These are phyloP conservation scores for Morelia viridis DNA, from an alignment of 2,797 vertebrate genomes.

Conservation along the genomic window DNA sequence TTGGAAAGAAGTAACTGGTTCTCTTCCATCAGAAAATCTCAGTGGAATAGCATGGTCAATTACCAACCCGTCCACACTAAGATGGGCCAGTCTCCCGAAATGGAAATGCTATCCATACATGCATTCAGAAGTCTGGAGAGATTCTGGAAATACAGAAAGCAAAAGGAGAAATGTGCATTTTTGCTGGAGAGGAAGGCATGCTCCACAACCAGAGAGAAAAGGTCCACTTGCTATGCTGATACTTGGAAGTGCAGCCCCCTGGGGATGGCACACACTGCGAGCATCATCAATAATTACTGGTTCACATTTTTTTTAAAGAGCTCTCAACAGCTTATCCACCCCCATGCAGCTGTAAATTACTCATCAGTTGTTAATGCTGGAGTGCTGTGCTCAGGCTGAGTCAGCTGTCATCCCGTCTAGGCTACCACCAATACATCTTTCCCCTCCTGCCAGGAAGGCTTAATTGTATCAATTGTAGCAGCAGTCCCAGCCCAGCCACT, in stretches of 20 bases:
- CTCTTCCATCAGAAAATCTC: background rate
- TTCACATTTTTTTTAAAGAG: constrained; percentile 57
- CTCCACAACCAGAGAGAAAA: constrained; percentile 2
- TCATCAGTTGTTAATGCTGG: constrained; percentile 72
- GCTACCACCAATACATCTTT: constrained; percentile 60
- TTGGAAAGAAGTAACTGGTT: background rate
- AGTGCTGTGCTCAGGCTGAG: constrained; percentile 65
- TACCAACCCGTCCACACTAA: background rate
- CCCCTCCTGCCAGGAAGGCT: constrained; percentile 52
- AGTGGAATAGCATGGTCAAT: background rate
- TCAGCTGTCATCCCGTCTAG: constrained; percentile 67
- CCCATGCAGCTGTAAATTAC: constrained; percentile 76
- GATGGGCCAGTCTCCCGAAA: background rate
- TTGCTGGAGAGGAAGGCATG: background rate
- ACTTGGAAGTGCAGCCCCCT: constrained; percentile 27
- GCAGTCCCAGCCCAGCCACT: constrained; percentile 49
- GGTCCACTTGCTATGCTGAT: constrained; percentile 18
- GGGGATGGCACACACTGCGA: constrained; percentile 6
- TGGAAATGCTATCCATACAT: background rate
- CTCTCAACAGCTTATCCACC: constrained; percentile 57
- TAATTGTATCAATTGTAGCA: constrained; percentile 37
- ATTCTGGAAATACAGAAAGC: background rate
- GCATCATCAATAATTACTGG: constrained; percentile 59
- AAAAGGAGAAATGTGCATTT: background rate
- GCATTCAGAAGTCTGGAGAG: background rate